Percentiles rank a stretch among this genome's conserved stretches.
phyloP scores from a whole-genome alignment of 2,888 invertebrate genomes.

The Tenodera sinensis region DNA sequence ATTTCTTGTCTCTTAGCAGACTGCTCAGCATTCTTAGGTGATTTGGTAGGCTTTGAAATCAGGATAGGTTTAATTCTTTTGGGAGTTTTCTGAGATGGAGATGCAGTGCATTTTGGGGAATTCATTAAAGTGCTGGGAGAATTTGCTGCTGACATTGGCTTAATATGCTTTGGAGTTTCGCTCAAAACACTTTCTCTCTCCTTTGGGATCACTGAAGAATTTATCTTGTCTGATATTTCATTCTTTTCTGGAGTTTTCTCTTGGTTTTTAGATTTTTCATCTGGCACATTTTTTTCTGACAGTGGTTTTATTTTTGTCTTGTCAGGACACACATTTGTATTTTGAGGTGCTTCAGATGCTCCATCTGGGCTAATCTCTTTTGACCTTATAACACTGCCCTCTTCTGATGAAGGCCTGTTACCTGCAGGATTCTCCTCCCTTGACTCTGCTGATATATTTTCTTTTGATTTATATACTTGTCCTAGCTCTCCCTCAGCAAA shows the following conservation, averaged over 20 bases:
- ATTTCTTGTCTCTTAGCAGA: not conserved
- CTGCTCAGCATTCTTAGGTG: not conserved
- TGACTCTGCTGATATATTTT: not conserved
- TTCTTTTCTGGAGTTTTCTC: not conserved
- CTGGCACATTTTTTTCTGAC: too few species aligned
- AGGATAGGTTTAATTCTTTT: slow-evolving; percentile 4
- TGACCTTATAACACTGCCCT: too few species aligned
- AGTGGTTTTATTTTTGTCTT: too few species aligned
- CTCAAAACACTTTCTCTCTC: not conserved
- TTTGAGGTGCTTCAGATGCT: too few species aligned
- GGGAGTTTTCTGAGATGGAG: not conserved
- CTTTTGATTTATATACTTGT: slow-evolving; percentile 44
- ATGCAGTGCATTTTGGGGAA: not conserved
- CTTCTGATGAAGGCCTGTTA: too few species aligned
- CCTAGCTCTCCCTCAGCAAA: slow-evolving; percentile 74
- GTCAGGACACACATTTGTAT: too few species aligned
- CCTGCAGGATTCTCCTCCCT: not conserved
- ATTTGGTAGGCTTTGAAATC: not conserved
- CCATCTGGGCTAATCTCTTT: too few species aligned
- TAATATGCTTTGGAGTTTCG: not conserved
- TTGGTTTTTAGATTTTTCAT: not conserved
- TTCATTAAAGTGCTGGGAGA: not conserved
- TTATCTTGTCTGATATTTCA: not conserved
- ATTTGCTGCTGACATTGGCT: not conserved
- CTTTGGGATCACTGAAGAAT: not conserved